Evolutionary conservation across 1,140 invertebrate species (phyloP).

Genomic region (Eumaeus atala): DNA sequence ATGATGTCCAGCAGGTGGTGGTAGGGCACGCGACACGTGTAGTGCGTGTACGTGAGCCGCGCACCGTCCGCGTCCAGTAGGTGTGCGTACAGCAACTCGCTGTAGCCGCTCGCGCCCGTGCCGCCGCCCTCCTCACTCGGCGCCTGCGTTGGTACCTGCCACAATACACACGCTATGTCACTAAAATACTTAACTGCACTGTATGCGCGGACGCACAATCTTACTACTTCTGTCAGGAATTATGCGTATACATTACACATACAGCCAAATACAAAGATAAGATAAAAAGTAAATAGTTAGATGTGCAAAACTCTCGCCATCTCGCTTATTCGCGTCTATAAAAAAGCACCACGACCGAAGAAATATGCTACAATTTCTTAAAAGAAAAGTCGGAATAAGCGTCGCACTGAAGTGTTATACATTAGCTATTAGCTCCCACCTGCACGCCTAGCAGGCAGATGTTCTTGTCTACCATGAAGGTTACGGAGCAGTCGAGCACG

Average conservation of each 20-base stretch:
- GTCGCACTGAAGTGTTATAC: background rate
- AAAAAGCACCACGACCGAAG: too few relatives aligned
- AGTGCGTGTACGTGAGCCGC: slow-evolving; percentile 86
- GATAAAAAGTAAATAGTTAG: too few relatives aligned
- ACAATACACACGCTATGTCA: slow-evolving; percentile 16
- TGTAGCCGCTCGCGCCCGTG: slow-evolving; percentile 70
- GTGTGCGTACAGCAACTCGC: slow-evolving; percentile 86
- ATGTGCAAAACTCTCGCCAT: too few relatives aligned
- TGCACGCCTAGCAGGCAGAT: slow-evolving; percentile 83
- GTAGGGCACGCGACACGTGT: slow-evolving; percentile 81
- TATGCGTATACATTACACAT: too few relatives aligned
- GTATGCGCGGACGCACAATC: too few relatives aligned
- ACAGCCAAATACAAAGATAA: too few relatives aligned
- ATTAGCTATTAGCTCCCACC: slow-evolving; percentile 52
- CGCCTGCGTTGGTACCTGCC: slow-evolving; percentile 77
- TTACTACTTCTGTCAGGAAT: too few relatives aligned
- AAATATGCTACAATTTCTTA: too few relatives aligned
- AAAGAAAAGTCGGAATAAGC: too few relatives aligned
- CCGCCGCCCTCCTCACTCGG: slow-evolving; percentile 65
- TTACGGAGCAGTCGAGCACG: slow-evolving; percentile 83
- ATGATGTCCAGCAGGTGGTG: slow-evolving; percentile 83
- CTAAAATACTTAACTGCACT: too few relatives aligned
- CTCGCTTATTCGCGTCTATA: too few relatives aligned
- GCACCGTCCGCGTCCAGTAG: slow-evolving; percentile 84
- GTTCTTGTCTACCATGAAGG: slow-evolving; percentile 85